Evolutionary conservation across 2,797 vertebrate genomes (phyloP).

Genomic region (Acipenser ruthenus): DNA sequence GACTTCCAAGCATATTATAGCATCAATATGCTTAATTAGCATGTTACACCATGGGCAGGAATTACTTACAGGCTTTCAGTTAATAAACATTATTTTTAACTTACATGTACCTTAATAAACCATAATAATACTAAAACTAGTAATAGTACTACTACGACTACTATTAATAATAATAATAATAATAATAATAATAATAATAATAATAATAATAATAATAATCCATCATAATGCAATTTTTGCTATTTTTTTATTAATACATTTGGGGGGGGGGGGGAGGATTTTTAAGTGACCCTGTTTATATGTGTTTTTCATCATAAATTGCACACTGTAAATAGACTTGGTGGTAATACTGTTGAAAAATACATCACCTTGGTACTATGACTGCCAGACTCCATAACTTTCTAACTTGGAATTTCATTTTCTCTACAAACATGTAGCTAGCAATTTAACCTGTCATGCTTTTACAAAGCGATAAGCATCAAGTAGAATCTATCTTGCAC

Average conservation of each 20-base stretch:
- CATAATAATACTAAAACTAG: no score
- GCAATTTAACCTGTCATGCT: slow-evolving; percentile 29
- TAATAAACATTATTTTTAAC: no score
- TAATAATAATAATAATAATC: no score
- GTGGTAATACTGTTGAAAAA: slow-evolving; percentile 16
- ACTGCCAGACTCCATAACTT: slow-evolving; percentile 32
- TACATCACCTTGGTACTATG: slow-evolving; percentile 24
- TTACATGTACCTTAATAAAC: no score
- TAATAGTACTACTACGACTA: no score
- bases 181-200: no score
- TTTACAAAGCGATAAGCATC: slow-evolving; percentile 6
- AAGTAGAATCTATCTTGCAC: background rate
- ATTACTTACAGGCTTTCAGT: no score
- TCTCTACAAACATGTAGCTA: slow-evolving; percentile 36
- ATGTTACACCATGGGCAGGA: no score
- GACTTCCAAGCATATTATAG: no score
- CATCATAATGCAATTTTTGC: background rate
- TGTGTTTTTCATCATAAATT: slow-evolving; percentile 39
- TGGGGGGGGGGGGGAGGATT: no score
- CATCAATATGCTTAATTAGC: no score
- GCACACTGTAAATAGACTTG: slow-evolving; percentile 26
- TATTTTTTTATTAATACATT: background rate
- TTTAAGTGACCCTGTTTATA: background rate
- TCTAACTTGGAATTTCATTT: slow-evolving; percentile 36
- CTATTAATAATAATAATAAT: no score